Evolutionary conservation across 2,797 vertebrate species (phyloP).

Genomic region (Mormyrops boulengeri): DNA sequence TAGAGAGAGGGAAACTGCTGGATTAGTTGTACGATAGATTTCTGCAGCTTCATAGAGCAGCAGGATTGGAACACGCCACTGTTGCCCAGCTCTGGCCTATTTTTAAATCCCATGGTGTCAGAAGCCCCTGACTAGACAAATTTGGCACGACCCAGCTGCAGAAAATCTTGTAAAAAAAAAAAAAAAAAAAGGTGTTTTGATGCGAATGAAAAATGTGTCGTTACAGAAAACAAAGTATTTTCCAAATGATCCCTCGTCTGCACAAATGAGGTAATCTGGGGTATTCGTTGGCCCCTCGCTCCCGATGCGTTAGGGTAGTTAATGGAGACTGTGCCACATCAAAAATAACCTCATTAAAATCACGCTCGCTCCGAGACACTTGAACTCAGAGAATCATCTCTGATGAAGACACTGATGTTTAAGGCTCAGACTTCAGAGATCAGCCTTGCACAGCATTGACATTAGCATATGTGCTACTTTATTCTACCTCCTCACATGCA

Average conservation of each 20-base stretch:
- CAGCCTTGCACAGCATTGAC: background rate
- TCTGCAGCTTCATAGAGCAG: background rate
- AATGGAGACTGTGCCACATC: background rate
- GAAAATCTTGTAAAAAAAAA: background rate
- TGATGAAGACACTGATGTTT: background rate
- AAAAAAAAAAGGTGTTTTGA: background rate
- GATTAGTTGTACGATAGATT: background rate
- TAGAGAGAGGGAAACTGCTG: background rate
- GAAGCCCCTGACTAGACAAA: slow-evolving; percentile 1
- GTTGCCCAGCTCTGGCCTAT: background rate
- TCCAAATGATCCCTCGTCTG: background rate
- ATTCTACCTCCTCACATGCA: background rate
- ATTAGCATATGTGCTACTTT: background rate
- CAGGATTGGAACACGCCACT: background rate
- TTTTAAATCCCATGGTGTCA: background rate
- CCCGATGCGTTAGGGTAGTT: background rate
- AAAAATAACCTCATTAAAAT: background rate
- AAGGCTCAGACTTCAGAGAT: background rate
- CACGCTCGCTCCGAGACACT: background rate
- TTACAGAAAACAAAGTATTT: background rate
- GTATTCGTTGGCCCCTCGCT: background rate
- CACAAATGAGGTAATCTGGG: background rate
- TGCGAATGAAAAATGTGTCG: background rate
- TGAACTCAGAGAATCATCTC: background rate
- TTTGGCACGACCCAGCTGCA: background rate